phyloP scores from a whole-genome alignment of 2,888 invertebrate species.

The Maniola hyperantus region DNA sequence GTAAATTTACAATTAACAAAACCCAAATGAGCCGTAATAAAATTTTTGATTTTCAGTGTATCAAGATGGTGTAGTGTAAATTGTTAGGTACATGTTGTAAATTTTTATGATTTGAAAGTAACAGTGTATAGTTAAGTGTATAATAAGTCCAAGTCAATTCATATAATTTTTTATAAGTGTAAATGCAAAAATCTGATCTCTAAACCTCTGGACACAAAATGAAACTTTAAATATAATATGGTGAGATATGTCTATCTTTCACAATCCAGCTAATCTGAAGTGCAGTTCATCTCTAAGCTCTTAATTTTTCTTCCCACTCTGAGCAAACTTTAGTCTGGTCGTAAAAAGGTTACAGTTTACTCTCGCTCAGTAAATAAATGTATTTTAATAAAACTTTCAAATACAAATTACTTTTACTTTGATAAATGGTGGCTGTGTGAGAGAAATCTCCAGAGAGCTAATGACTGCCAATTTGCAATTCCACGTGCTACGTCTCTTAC shows the following conservation, averaged over 20 bases:
- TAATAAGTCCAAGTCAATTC: too few species aligned
- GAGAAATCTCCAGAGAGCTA: slow-evolving; percentile 28
- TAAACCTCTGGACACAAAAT: background rate
- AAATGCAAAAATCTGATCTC: background rate
- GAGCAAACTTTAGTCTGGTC: background rate
- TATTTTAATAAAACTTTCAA: slow-evolving; percentile 8
- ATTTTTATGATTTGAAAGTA: too few species aligned
- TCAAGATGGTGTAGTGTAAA: too few species aligned
- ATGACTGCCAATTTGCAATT: slow-evolving; percentile 23
- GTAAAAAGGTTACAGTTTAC: background rate
- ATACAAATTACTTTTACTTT: slow-evolving; percentile 12
- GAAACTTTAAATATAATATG: background rate
- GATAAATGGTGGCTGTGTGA: slow-evolving; percentile 35
- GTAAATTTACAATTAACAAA: too few species aligned
- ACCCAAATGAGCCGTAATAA: too few species aligned
- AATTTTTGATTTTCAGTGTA: too few species aligned
- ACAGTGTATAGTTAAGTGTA: too few species aligned
- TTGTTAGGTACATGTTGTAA: too few species aligned
- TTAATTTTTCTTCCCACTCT: background rate
- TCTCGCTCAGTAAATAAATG: background rate
- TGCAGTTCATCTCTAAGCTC: background rate
- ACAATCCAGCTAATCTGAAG: background rate
- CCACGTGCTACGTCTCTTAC: slow-evolving; percentile 17
- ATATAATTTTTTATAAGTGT: too few species aligned
- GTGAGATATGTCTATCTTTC: background rate